Base-by-base conservation (phyloP, 2,888 invertebrate genomes). In the Chloroclysta siterata region DNA sequence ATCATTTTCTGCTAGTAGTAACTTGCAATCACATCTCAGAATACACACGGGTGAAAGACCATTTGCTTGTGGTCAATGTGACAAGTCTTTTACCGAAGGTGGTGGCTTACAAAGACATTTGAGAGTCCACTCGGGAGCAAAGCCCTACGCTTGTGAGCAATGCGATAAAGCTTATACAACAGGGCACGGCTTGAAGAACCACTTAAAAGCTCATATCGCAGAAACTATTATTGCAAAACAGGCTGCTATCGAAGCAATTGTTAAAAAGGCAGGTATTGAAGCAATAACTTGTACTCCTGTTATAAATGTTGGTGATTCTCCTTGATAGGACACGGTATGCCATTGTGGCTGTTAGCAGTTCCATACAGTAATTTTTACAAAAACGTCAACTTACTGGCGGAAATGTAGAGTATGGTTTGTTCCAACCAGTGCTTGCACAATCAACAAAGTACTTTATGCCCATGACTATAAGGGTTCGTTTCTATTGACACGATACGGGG, bases 131-230 rank as follows among this genome's bases (percentile, higher is more conserved):
- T 50, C 57, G 1, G 57, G 57, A 1, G 51, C 33, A 0, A 58
- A 58, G 17, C 57, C 57, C 0, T 58, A 51, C n/a, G 33, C 33
- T 4, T 58, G 57, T 13, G 44, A 58, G 15, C 57, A 58, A 11
- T 58, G 57, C 1, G 44, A 58, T 44, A 58, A 58, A 8, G 50
- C 57, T 0, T 58, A 58, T 7, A 58, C 57, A 11, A 51, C 57
- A 0, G 42, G 51, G 0, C 57, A 58, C 3, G 57, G 57, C 28
- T 58, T 58, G 17, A 58, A 58, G 42, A 58, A 58, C 28, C 57
- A 58, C 15, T 8, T 58, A n/a, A 51, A 41, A 51, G 10, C 17
- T 6, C 57, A 58, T 6, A 42, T 33, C 0, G 42, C 47, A 29
- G 52, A 52, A 7, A 39, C 46, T 10, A 39, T 11, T 56, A 28